phyloP scores from a whole-genome alignment of 1,140 invertebrate genomes.

The Metopolophium dirhodum region DNA sequence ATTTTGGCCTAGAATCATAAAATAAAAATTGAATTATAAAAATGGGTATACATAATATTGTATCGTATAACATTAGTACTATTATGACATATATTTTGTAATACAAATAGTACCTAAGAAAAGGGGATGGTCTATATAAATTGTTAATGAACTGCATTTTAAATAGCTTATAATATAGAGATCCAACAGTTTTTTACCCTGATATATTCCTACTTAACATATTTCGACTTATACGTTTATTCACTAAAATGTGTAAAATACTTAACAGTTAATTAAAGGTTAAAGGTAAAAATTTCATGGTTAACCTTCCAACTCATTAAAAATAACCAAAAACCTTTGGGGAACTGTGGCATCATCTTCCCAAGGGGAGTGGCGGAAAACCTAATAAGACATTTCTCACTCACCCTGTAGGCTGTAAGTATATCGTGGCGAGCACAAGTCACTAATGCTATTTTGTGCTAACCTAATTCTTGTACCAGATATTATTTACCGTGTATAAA shows the following conservation, averaged over 20 bases:
- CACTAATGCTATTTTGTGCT: not conserved
- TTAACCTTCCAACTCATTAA: not conserved
- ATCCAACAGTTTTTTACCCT: not conserved
- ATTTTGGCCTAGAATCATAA: conserved; percentile 83
- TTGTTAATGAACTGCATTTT: not conserved
- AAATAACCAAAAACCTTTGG: not conserved
- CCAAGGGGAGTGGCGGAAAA: not conserved
- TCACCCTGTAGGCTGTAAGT: not conserved
- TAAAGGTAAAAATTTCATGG: not conserved
- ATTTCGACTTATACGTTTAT: not conserved
- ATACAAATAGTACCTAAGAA: not conserved
- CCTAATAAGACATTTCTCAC: not conserved
- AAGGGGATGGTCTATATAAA: not conserved
- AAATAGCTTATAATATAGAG: not conserved
- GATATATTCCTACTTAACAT: not conserved
- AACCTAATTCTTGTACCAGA: not conserved
- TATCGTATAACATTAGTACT: not conserved
- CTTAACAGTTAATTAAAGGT: not conserved
- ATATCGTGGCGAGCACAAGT: not conserved
- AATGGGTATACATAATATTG: not conserved
- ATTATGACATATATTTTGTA: not conserved
- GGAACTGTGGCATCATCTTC: not conserved
- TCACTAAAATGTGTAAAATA: not conserved
- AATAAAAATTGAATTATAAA: conserved; percentile 60
- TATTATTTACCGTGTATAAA: not conserved